phyloP scores from a whole-genome alignment of 2,797 vertebrate genomes.

The Smutsia gigantea region DNA sequence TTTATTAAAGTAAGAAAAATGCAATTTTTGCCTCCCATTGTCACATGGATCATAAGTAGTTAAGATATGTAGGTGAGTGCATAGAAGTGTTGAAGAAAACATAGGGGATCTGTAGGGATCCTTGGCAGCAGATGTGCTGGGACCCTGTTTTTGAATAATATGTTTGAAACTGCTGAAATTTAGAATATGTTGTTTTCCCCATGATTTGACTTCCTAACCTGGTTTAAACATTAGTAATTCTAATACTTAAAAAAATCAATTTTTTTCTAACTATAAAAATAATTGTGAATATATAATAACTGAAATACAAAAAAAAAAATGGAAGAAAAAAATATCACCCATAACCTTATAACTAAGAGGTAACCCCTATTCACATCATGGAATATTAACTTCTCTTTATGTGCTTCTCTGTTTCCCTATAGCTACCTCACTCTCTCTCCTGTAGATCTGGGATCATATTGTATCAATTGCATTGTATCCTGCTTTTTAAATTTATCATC shows the following conservation, averaged over 20 bases:
- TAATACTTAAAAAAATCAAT: background rate
- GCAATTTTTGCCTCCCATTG: background rate
- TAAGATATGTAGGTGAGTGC: background rate
- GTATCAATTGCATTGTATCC: background rate
- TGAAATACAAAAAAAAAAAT: background rate
- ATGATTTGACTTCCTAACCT: background rate
- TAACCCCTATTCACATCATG: background rate
- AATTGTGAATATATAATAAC: background rate
- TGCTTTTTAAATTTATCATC: constrained; percentile 45
- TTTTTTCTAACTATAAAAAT: background rate
- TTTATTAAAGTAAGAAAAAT: too few species aligned
- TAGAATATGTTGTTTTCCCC: background rate
- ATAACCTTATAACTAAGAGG: background rate
- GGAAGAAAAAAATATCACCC: background rate
- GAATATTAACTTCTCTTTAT: constrained; percentile 42
- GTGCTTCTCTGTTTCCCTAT: background rate
- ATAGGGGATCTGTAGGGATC: background rate
- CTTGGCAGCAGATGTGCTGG: background rate
- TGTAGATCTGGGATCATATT: background rate
- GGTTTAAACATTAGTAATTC: background rate
- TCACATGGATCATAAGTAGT: background rate
- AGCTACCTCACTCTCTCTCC: background rate
- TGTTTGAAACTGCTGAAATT: background rate
- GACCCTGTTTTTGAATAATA: background rate
- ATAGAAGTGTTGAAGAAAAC: background rate